These are phyloP conservation scores for Pyrochroa serraticornis DNA, from an alignment of 2,888 invertebrate species.

Conservation along the genomic window DNA sequence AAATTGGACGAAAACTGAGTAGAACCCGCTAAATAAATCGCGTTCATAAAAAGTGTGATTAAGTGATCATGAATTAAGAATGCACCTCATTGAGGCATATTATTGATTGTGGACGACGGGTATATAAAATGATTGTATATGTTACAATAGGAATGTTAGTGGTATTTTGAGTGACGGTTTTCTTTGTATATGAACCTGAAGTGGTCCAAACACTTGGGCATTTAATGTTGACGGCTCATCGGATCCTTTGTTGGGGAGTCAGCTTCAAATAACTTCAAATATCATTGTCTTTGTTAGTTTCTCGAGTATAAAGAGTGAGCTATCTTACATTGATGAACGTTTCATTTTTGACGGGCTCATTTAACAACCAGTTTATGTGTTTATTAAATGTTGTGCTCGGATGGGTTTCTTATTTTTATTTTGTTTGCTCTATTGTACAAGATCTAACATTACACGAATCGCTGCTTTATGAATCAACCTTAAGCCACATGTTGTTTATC, in stretches of 20 bases:
- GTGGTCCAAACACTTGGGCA: slow-evolving; percentile 48
- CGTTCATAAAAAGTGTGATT: slow-evolving; percentile 20
- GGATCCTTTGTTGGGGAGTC: slow-evolving; percentile 44
- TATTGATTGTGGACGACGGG: slow-evolving; percentile 27
- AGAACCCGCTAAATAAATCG: background rate
- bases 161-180: slow-evolving; percentile 38
- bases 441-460: slow-evolving; percentile 6
- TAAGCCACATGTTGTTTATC: slow-evolving; percentile 12
- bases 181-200: slow-evolving; percentile 42
- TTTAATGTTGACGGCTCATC: slow-evolving; percentile 48
- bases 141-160: slow-evolving; percentile 35
- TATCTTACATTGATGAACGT: slow-evolving; percentile 41
- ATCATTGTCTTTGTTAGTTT: slow-evolving; percentile 47
- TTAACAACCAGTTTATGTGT: slow-evolving; percentile 41
- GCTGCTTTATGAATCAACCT: slow-evolving; percentile 1
- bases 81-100: slow-evolving; percentile 27
- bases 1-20: too few species aligned
- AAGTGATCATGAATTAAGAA: slow-evolving; percentile 28
- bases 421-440: slow-evolving; percentile 30
- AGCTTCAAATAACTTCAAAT: slow-evolving; percentile 39
- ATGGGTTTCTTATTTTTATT: slow-evolving; percentile 29
- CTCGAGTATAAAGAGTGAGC: slow-evolving; percentile 36
- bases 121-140: slow-evolving; percentile 31
- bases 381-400: slow-evolving; percentile 39
- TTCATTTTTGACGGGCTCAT: slow-evolving; percentile 36